Conservation (phyloP, 2,888 invertebrate genomes). For the Altica lythri region DNA sequence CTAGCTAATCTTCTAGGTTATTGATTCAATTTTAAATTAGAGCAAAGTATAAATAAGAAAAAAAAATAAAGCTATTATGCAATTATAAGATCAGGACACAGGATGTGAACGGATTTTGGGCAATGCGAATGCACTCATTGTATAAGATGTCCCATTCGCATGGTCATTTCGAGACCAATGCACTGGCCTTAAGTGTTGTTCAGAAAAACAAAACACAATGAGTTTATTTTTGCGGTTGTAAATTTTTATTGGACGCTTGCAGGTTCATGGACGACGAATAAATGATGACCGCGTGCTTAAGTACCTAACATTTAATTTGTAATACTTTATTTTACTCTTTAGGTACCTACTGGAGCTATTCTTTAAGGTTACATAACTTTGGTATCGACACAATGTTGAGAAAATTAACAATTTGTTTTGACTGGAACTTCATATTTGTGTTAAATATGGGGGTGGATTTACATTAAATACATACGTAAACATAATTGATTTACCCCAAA, state of each 20-base stretch:
- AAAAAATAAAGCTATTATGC: conserved; percentile 40
- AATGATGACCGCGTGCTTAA: conserved; percentile 10
- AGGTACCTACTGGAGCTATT: no score
- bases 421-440: no score
- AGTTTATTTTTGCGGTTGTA: conserved; percentile 40
- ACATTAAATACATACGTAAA: no score
- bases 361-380: no score
- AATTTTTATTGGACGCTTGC: conserved; percentile 40
- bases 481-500: no score
- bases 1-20: no score
- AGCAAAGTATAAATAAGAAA: no score
- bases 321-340: neutral
- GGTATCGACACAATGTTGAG: no score
- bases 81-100: conserved; percentile 36
- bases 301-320: conserved; percentile 17
- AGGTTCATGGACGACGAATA: conserved; percentile 45
- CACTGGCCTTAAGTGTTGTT: conserved; percentile 33
- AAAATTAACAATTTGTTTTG: no score
- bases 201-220: conserved; percentile 38
- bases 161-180: conserved; percentile 35
- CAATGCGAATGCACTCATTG: conserved; percentile 39
- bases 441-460: no score
- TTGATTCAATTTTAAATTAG: no score
- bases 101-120: conserved; percentile 37
- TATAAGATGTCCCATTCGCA: conserved; percentile 39